phyloP scores from a whole-genome alignment of 2,888 invertebrate species.

The Leptinotarsa tumamoca region DNA sequence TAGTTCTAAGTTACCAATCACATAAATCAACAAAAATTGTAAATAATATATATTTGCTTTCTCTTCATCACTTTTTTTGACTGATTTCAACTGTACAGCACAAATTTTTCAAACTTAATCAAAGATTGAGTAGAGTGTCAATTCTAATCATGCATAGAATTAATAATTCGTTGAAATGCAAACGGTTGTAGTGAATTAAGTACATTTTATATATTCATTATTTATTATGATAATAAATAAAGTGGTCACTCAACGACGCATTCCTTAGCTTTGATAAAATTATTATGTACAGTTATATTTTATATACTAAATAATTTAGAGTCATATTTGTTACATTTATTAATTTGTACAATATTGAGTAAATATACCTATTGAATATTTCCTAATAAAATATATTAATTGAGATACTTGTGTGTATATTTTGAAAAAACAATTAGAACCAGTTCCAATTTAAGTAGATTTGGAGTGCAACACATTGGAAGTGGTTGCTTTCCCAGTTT shows the following conservation, averaged over 20 bases:
- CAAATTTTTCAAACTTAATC: slow-evolving; percentile 30
- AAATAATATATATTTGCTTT: background rate
- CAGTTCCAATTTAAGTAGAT: too few relatives aligned
- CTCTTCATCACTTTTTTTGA: slow-evolving; percentile 19
- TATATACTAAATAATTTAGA: slow-evolving; percentile 47
- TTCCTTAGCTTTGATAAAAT: slow-evolving; percentile 32
- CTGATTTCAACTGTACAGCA: slow-evolving; percentile 23
- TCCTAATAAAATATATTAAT: slow-evolving; percentile 52
- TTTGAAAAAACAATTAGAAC: background rate
- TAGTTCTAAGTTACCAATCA: background rate
- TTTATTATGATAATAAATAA: slow-evolving; percentile 27
- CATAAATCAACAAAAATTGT: background rate
- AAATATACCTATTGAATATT: slow-evolving; percentile 45
- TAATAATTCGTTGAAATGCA: slow-evolving; percentile 8
- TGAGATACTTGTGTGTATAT: slow-evolving; percentile 12
- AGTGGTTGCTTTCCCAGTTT: too few relatives aligned
- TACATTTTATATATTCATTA: slow-evolving; percentile 37
- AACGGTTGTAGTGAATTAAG: slow-evolving; percentile 5
- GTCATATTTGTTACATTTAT: slow-evolving; percentile 52
- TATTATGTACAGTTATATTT: slow-evolving; percentile 46
- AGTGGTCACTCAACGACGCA: slow-evolving; percentile 37
- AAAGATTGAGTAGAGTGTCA: slow-evolving; percentile 48
- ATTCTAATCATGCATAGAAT: slow-evolving; percentile 50
- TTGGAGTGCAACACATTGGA: too few relatives aligned
- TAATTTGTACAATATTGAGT: slow-evolving; percentile 52